Percentiles rank a stretch among this genome's conserved stretches.
phyloP scores from a whole-genome alignment of 2,888 invertebrate species.

The Cephus pulcher region DNA sequence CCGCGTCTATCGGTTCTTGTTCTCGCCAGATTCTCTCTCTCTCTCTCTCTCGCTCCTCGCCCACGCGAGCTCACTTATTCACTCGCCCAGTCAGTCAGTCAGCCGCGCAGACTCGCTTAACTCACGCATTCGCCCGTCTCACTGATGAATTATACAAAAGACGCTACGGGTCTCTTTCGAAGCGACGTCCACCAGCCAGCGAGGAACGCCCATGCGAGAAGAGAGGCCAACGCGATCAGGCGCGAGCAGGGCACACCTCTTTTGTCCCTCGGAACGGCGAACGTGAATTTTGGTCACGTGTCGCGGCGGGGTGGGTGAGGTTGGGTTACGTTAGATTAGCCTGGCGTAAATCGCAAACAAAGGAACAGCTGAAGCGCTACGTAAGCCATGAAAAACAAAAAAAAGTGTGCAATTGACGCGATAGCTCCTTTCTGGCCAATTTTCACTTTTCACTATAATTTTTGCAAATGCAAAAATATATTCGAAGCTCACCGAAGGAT shows the following conservation, averaged over 20 bases:
- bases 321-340: neutral
- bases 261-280: neutral
- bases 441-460: neutral
- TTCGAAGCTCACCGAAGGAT: neutral
- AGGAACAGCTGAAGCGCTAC: neutral
- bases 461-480: neutral
- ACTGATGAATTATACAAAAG: constrained; percentile 23
- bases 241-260: constrained; percentile 2
- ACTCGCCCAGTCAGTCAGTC: constrained; percentile 2
- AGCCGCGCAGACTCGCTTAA: neutral
- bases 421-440: neutral
- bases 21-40: neutral
- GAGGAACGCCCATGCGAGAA: neutral
- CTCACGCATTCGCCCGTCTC: constrained; percentile 8
- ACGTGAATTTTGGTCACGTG: neutral
- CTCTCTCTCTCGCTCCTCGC: neutral
- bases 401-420: neutral
- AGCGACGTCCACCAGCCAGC: neutral
- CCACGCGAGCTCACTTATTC: constrained; percentile 2
- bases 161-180: constrained; percentile 14
- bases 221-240: neutral
- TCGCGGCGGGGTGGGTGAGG: neutral
- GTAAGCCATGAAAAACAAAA: neutral
- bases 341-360: neutral
- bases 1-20: neutral